phyloP scores from a whole-genome alignment of 1,140 invertebrate species.

The Trichonephila clavipes region DNA sequence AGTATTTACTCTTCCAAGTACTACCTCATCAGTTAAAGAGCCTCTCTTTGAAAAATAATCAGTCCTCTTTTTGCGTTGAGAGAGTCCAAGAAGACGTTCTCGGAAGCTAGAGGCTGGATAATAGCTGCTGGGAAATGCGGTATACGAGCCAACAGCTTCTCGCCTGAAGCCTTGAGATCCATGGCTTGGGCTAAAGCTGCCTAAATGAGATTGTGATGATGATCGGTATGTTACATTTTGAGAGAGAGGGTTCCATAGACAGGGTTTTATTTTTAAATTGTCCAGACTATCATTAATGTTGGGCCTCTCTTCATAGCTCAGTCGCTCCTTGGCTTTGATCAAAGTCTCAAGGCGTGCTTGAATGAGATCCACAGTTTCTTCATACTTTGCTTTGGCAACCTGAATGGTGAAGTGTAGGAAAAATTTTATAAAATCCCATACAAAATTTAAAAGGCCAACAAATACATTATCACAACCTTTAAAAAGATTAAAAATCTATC shows the following conservation, averaged over 20 bases:
- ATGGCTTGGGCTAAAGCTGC: neutral
- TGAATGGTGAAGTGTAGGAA: conserved; percentile 74
- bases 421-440: neutral
- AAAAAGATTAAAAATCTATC: too few species aligned
- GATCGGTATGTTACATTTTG: conserved; percentile 25
- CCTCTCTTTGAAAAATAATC: conserved; percentile 54
- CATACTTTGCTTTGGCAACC: conserved; percentile 83
- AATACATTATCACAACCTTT: too few species aligned
- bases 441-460: too few species aligned
- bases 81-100: conserved; percentile 28
- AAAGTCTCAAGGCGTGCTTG: conserved; percentile 81
- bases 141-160: conserved; percentile 65
- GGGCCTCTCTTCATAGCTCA: conserved; percentile 77
- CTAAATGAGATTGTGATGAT: conserved; percentile 41
- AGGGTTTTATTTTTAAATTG: conserved; percentile 62
- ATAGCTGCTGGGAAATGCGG: conserved; percentile 69
- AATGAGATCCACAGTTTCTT: conserved; percentile 83
- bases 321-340: conserved; percentile 80
- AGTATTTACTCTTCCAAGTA: neutral
- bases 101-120: conserved; percentile 38
- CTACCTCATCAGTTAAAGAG: conserved; percentile 56
- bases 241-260: conserved; percentile 35
- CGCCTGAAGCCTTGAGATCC: conserved; percentile 19
- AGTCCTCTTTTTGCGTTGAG: conserved; percentile 27
- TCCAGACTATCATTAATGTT: conserved; percentile 51